Base-by-base conservation (phyloP, 92 coral and sea anemone genomes). In the Desmophyllum pertusum region DNA sequence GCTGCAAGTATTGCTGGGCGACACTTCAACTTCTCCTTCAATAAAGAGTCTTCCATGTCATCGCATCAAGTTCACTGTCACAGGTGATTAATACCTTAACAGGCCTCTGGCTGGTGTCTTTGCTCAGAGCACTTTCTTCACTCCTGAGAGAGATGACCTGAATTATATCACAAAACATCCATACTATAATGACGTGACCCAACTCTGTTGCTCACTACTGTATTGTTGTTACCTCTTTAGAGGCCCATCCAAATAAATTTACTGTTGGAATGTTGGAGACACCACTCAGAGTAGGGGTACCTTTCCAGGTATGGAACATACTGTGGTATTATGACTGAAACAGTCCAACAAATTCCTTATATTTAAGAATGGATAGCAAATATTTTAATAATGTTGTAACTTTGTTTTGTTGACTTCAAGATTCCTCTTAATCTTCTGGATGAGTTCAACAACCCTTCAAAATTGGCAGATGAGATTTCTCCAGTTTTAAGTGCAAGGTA, bases 251-350 rank as follows among this genome's bases (percentile, higher is more conserved):
- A 15, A 91, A 92, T 57, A 96, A 94, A 64, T 96, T 96, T 78
- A 90, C 98, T 3, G 91, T 96, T 71, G 99, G 99, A 21, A 93
- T 96, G 92, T 86, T 96, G 70, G 99, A 96, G 66, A 94, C 84
- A 40, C 99, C 99, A 50, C 85, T 94, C 33, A 83, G 99, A 53
- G 91, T 96, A 19, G 99, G 96, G 35, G 92, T 90, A 0, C 98
- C 99, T 36, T 96, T 96, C 70, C 98, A 94, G 92, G 99, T 96
- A 78, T 46, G 78, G 39, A 36, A 67, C n/a, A 6, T 0, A 17
- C 3, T 62, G 10, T 29, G 1, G 29, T 8, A 3, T 37, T 2
- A n/a, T 17, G 2, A 65, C n/a, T 65, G 23, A 63, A 65, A 65
- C 42, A 31, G 23, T 65, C 39, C 4, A 18, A 15, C 13, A 6